phyloP scores from a whole-genome alignment of 2,113 vertebrate genomes.

The Sinocyclocheilus maitianheensis region DNA sequence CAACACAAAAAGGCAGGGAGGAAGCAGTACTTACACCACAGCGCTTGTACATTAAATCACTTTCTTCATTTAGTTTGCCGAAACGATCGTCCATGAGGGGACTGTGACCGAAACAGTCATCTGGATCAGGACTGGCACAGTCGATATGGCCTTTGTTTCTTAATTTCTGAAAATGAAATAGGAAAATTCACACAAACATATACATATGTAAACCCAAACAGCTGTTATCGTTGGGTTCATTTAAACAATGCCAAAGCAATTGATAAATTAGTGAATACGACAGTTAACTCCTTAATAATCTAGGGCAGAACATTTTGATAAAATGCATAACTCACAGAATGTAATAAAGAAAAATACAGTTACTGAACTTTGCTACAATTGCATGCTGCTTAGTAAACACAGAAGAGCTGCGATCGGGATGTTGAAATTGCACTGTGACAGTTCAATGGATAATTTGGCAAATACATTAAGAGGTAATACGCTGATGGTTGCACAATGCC shows the following conservation, averaged over 20 bases:
- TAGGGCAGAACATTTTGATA: not conserved
- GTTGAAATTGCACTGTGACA: conserved; percentile 36
- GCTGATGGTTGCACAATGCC: conserved; percentile 19
- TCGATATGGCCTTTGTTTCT: conserved; percentile 99
- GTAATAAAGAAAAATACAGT: not conserved
- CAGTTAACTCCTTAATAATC: not conserved
- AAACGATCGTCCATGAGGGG: conserved; percentile 98
- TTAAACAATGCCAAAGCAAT: not conserved
- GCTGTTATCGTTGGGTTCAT: conserved; percentile 2
- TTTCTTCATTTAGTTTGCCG: conserved; percentile 99
- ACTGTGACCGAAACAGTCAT: conserved; percentile 99
- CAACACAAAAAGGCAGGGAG: conserved; percentile 94
- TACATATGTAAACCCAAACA: conserved; percentile 35
- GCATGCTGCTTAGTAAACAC: conserved; percentile 13
- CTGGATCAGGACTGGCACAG: conserved; percentile 98
- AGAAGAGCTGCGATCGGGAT: not conserved
- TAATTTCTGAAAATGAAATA: conserved; percentile 99
- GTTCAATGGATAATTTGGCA: conserved; percentile 36
- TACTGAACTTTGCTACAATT: conserved; percentile 16
- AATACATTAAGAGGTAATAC: conserved; percentile 40
- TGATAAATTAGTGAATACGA: not conserved
- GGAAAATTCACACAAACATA: conserved; percentile 89
- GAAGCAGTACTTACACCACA: conserved; percentile 98
- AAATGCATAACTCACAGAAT: conserved; percentile 6
- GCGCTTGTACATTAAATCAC: conserved; percentile 99